Base-by-base conservation (phyloP, 2,888 invertebrate genomes). In the Cyclophora punctaria region DNA sequence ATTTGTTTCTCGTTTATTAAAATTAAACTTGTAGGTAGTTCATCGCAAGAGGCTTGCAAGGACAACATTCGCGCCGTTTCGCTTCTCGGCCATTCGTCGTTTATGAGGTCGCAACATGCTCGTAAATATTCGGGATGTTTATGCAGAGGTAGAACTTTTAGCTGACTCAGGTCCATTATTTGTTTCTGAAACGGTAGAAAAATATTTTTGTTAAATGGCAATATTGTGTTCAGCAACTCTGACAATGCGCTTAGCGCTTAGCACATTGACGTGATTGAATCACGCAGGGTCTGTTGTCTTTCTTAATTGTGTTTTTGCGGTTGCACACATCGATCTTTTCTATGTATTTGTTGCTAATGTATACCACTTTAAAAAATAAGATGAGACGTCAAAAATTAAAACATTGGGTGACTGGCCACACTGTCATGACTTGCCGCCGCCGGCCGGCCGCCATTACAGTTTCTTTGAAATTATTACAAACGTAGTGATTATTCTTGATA, bases 21-120 rank as follows among this genome's bases (percentile, higher is more conserved):
- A 63, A 95, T 90, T 65, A 94, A 86, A 75, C 91, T 93, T 43
- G 93, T 93, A 34, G 95, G 94, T 66, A 95, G 85, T 48, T 83
- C 79, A 71, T 95, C 93, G 69, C 92, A 91, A 0, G 95, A 95
- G 42, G 91, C 89, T 74, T 92, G 90, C 47, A 96, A 80, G 48
- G 94, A 94, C 75, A 92, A 90, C 85, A 95, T 90, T 68, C 96
- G 90, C 52, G 95, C 94, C 41, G 93, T 92, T 75, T 93, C 92
- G 69, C 95, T 95, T 64, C 96, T 90, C 57, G 94, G 94, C 96
- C 96, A 96, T 89, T 96, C 95, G n/a, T 92, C 91, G 76, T 96
- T 96, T 59, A 96, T 92, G 51, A 96, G 84, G 62, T 91, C 89
- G 73, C 94, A 94, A 71, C 95, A 95, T 69, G 92, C 90, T 71